These are phyloP conservation scores for Fopius arisanus DNA, from an alignment of 1,140 invertebrate species.

Conservation along the genomic window DNA sequence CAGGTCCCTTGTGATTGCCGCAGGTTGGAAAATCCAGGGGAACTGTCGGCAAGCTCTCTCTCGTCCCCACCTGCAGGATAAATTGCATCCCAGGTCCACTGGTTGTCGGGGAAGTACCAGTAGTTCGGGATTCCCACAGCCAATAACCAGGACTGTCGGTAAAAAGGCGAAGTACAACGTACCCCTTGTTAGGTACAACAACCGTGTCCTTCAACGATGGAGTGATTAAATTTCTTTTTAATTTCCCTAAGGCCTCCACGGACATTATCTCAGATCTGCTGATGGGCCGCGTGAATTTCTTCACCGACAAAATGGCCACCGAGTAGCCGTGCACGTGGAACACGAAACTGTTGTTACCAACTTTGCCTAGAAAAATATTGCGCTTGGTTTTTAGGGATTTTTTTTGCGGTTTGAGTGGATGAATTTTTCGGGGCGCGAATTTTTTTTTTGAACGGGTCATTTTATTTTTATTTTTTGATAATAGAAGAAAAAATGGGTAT, in stretches of 20 bases:
- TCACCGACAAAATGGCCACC: conserved; percentile 36
- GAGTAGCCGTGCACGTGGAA: conserved; percentile 49
- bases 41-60: conserved; percentile 35
- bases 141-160: conserved; percentile 50
- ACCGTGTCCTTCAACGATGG: conserved; percentile 48
- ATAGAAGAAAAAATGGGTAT: too few species aligned
- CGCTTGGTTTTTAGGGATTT: too few species aligned
- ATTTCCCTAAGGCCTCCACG: conserved; percentile 52
- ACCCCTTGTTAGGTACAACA: conserved; percentile 49
- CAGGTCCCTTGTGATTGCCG: conserved; percentile 35
- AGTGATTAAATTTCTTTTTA: conserved; percentile 56
- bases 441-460: too few species aligned
- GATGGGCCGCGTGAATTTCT: conserved; percentile 39
- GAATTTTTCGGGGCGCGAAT: too few species aligned
- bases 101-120: conserved; percentile 30
- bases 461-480: too few species aligned
- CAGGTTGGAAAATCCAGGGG: conserved; percentile 40
- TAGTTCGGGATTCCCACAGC: conserved; percentile 47
- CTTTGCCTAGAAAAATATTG: conserved; percentile 37
- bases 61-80: conserved; percentile 33
- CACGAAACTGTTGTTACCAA: conserved; percentile 41
- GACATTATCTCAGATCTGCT: conserved; percentile 38
- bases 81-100: conserved; percentile 35
- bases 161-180: conserved; percentile 43
- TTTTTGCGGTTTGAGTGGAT: too few species aligned